A percentile compares a stretch with the other conserved stretches of the same genome.
These are phyloP conservation scores for Otus sunia DNA, from an alignment of 2,113 vertebrate genomes.

Conservation along the genomic window DNA sequence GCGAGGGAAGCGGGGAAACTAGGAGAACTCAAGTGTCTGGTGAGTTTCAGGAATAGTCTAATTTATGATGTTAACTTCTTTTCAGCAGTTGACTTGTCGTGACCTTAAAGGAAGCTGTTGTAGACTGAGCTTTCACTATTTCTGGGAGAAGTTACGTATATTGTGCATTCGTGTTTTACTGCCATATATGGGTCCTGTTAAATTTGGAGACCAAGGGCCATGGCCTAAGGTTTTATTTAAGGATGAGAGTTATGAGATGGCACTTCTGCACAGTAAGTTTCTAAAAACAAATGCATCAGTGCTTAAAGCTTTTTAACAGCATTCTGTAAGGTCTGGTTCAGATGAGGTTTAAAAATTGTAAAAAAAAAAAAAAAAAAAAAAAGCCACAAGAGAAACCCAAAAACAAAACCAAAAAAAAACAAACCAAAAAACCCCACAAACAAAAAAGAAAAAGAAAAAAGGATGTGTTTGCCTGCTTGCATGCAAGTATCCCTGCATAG, in stretches of 20 bases:
- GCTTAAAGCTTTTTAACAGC: slow-evolving; percentile 10
- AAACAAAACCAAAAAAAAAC: neutral
- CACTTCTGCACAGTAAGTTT: neutral
- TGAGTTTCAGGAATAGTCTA: neutral
- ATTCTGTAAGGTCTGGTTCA: slow-evolving; percentile 1
- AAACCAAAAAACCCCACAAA: too few species aligned
- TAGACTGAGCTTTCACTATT: neutral
- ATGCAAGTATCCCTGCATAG: neutral
- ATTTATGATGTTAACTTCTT: neutral
- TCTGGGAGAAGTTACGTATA: neutral
- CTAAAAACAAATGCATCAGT: slow-evolving; percentile 26
- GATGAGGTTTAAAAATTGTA: slow-evolving; percentile 9
- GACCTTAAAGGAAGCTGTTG: neutral
- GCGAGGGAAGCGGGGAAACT: neutral
- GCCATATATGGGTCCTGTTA: neutral
- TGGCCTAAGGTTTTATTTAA: neutral
- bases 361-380: neutral
- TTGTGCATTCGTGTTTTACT: neutral
- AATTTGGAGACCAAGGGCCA: neutral
- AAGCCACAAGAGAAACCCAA: too few species aligned
- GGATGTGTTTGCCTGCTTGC: neutral
- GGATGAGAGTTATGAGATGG: neutral
- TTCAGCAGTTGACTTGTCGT: neutral
- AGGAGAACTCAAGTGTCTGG: neutral
- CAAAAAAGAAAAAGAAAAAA: neutral